These are phyloP conservation scores for Nasua narica DNA, from an alignment of 2,797 vertebrate species.

Conservation along the genomic window DNA sequence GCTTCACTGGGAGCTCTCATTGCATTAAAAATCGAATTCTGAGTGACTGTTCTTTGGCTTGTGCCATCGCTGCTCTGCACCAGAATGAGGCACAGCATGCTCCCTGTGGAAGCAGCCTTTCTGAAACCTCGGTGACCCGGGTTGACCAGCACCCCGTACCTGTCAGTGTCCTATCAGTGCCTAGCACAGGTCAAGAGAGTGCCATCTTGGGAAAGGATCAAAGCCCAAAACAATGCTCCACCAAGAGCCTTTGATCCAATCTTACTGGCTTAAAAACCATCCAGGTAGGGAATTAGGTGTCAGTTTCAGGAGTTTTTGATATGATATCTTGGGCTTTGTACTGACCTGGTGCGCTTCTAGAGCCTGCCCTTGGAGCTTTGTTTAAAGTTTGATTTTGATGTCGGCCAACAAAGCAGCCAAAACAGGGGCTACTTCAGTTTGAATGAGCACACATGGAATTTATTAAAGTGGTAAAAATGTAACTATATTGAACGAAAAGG, in stretches of 20 bases:
- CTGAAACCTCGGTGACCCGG: neutral
- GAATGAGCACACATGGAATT: constrained; percentile 19
- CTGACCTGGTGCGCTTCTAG: neutral
- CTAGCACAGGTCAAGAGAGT: neutral
- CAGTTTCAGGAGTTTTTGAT: neutral
- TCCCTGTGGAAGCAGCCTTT: neutral
- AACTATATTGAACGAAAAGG: neutral
- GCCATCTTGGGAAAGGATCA: neutral
- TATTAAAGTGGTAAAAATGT: constrained; percentile 18
- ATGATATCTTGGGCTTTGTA: neutral
- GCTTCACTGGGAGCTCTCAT: neutral
- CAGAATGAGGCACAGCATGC: neutral
- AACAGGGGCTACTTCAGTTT: neutral
- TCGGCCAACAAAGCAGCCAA: constrained; percentile 7
- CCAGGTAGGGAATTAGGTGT: neutral
- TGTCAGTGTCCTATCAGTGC: neutral
- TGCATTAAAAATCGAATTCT: neutral
- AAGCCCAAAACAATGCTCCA: neutral
- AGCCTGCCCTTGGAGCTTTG: constrained; percentile 2
- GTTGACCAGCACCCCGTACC: neutral
- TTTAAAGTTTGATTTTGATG: constrained; percentile 36
- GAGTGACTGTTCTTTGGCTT: neutral
- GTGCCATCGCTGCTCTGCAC: neutral
- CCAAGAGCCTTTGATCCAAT: neutral
- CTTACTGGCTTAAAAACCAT: neutral